Base-by-base conservation (phyloP, 1,140 invertebrate species). In the Eumaeus atala region DNA sequence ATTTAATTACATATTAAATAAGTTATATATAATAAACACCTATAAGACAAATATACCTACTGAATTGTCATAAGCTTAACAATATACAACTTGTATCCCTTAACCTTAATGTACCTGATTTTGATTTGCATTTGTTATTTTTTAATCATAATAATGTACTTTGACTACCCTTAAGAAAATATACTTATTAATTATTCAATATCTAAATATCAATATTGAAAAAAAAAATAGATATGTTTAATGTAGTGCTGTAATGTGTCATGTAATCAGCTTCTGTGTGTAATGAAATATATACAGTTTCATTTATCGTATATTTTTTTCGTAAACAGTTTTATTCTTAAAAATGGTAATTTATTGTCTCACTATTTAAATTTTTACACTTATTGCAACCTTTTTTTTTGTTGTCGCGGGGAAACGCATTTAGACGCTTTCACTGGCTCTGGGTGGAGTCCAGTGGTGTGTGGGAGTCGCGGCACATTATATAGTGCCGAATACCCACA, bases 171-270 rank as follows among this genome's bases (percentile, higher is more conserved):
- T 28, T 44, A 44, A 44, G 40, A 44, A 44, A 44, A 12, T 9
- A 12, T 44, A 44, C 40, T 44, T 44, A 44, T 44, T 16, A 44
- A 16, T 6, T 28, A 28, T 28, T 28, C 6, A n/a, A 28, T 28
- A 28, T 18, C 28, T 11, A 40, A 28, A 11, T 16, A 33, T 17
- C 12, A 35, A 18, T 44, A 52, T n/a, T 34, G 28, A 53, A 34
- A 14, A 28, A 53, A 34, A 14, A 28, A 1, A 17, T 42, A 33
- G 21, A 9, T 34, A 49, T 14, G 9, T 8, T 38, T 53, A 54
- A 12, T 17, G 28, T 21, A 54, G 40, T 40, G 18, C 14, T 42
- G 42, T 57, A 44, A 49, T 51, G 55, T 44, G 47, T 51, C 51
- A 48, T 37, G 7, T 44, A 12, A 14, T 40, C 38, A 14, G 40